Base-by-base conservation (phyloP, 2,113 vertebrate genomes). In the Forbesichthys agassizii region DNA sequence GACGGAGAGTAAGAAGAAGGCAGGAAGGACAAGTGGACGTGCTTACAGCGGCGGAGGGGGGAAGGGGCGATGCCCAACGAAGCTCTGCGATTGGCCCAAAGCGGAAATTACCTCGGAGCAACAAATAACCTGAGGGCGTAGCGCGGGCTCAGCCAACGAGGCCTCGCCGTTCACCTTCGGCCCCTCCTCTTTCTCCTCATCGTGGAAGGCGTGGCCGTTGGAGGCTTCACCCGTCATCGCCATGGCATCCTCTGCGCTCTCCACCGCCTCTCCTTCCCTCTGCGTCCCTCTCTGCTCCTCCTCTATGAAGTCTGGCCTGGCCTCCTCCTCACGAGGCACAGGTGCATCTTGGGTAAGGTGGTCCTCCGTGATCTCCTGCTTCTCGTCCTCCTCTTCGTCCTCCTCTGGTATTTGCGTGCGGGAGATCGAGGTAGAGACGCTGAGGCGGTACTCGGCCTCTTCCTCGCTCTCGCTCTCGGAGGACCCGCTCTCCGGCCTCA, bases 31-130 rank as follows among this genome's bases (percentile, higher is more conserved):
- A 61, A 49, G 48, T 68, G 46, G 86, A 73, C 68, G 73, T 75
- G 74, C 83, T 82, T 89, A 85, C 68, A 33, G 71, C 9, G 72
- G 65, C 27, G 71, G n/a, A 68, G 83, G 71, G 76, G 59, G 80
- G 69, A 61, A 16, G 67, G 65, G 75, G 69, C 81, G 73, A 69
- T 80, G 78, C 81, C 80, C 70, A 11, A 74, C 73, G 80, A 83
- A 81, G 83, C 76, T 88, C 83, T 42, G 58, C 62, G 60, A 69
- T 48, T 11, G 66, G 69, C 69, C 67, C 62, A 55, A 77, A 87
- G 86, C 85, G 89, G 93, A 89, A 96, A 95, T 99, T 99, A 99
- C 98, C 98, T 99, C 96, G 84, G 96, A 97, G 92, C 95, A 99
- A 98, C 96, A 98, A 93, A 99, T 97, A 95, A 99, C 95, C 91